These are phyloP conservation scores for Anthoscopus minutus DNA, from an alignment of 2,113 vertebrate genomes.

Conservation along the genomic window DNA sequence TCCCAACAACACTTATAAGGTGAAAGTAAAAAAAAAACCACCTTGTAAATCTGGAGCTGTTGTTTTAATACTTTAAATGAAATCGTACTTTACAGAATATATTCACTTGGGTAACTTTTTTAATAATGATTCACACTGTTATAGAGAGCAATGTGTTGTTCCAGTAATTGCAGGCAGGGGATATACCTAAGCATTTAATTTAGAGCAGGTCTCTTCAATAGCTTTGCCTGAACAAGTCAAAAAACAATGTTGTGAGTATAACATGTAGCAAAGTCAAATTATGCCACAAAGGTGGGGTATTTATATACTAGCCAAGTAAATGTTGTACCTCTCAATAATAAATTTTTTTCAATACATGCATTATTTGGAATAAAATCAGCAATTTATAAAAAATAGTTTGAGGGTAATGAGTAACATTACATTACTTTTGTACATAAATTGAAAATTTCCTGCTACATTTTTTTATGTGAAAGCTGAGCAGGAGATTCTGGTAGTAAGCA, in stretches of 20 bases:
- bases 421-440: background rate
- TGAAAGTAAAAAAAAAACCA: background rate
- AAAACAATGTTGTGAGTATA: background rate
- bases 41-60: background rate
- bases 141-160: background rate
- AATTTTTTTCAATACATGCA: background rate
- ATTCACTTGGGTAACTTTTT: background rate
- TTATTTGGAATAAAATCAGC: background rate
- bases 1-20: background rate
- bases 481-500: background rate
- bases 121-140: background rate
- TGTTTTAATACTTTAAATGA: background rate
- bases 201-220: background rate
- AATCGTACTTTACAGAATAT: background rate
- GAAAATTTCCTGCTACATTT: background rate
- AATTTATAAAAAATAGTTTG: background rate
- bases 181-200: background rate
- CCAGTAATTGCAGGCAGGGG: background rate
- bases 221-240: background rate
- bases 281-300: background rate
- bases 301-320: background rate
- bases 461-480: background rate
- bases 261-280: background rate
- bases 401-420: accelerated
- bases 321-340: background rate